phyloP scores from a whole-genome alignment of 2,797 vertebrate species.

The Pitangus sulphuratus region DNA sequence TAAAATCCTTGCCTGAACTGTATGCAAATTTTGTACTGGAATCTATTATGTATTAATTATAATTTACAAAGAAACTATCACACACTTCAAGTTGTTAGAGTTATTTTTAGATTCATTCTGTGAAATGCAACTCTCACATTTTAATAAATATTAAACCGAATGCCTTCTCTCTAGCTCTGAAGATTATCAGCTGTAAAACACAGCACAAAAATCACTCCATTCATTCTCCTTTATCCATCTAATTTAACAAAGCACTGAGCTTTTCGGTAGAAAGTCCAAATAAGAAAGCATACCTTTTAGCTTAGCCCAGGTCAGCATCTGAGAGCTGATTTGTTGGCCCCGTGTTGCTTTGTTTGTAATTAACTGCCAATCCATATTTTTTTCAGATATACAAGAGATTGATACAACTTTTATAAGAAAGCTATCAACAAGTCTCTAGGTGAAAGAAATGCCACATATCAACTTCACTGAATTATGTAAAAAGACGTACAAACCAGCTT shows the following conservation, averaged over 20 bases:
- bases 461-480: accelerated
- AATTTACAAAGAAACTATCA: constrained; percentile 8
- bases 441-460: background rate
- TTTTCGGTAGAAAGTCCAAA: background rate
- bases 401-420: background rate
- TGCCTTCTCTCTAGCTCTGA: background rate
- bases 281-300: background rate
- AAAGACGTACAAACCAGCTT: background rate
- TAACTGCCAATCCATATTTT: background rate
- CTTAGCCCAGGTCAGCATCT: background rate
- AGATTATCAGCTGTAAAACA: background rate
- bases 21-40: background rate
- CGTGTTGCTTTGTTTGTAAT: background rate
- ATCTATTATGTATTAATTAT: constrained; percentile 1
- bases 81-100: background rate
- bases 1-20: background rate
- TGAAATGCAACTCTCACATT: background rate
- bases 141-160: constrained; percentile 7
- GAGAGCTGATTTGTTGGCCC: background rate
- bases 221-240: background rate
- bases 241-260: background rate
- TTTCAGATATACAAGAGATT: background rate
- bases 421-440: background rate
- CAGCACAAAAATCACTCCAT: background rate
- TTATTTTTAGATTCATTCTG: background rate